Conservation (phyloP, 2,888 invertebrate genomes). For the Amphiduros pacificus region DNA sequence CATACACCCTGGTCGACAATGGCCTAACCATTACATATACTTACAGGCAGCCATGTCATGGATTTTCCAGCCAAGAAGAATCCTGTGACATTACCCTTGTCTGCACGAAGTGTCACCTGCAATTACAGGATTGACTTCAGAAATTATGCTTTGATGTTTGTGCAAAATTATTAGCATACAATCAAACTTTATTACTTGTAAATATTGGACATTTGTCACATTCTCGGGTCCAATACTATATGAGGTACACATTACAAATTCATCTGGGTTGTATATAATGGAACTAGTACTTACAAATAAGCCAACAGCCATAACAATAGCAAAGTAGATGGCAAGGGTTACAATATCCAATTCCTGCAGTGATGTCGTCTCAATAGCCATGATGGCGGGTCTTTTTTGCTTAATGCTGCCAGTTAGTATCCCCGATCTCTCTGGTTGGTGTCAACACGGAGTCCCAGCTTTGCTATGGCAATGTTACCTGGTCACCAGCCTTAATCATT, state of each 20-base stretch:
- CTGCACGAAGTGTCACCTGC: slow-evolving; percentile 59
- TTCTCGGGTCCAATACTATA: too few species aligned
- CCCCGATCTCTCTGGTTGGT: too few species aligned
- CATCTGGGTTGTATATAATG: too few species aligned
- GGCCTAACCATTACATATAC: too few species aligned
- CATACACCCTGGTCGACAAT: too few species aligned
- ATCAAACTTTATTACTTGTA: neutral
- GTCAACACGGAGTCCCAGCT: too few species aligned
- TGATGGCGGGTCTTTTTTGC: too few species aligned
- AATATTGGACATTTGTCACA: neutral
- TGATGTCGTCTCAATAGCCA: neutral
- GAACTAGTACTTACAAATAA: slow-evolving; percentile 44
- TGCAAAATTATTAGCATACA: neutral
- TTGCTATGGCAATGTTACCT: too few species aligned
- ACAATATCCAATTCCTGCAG: slow-evolving; percentile 35
- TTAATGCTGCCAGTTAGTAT: too few species aligned
- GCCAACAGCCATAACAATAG: slow-evolving; percentile 47
- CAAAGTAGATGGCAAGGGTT: slow-evolving; percentile 47
- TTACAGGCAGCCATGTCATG: slow-evolving; percentile 6
- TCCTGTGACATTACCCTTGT: slow-evolving; percentile 38
- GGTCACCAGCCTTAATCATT: too few species aligned
- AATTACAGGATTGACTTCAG: slow-evolving; percentile 15
- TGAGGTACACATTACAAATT: too few species aligned
- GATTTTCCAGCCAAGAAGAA: slow-evolving; percentile 9
- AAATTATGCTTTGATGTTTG: neutral